Evolutionary conservation across 2,113 vertebrate species (phyloP), one percentile per base, ranked within the genome.

Genomic region (Pteruthius melanotis): DNA sequence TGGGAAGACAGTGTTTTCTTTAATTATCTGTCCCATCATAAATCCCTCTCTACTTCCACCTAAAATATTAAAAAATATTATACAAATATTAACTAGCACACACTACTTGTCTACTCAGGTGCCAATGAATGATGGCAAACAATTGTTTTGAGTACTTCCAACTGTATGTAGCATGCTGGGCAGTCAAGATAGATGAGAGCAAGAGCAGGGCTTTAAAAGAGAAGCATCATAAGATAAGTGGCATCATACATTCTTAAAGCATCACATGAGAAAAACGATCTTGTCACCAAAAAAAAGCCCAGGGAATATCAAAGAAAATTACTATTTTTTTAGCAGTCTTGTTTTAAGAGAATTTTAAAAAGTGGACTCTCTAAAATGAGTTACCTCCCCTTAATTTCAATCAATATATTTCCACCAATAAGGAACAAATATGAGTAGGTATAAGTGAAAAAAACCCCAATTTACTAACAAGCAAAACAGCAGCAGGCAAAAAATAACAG

Each of bases 201-300:
- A 83, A 57, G 16, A 83, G 10, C 13, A 40, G 7, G 21, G 45
- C 47, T 79, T 94, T 21, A 33, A 49, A 86, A 79, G 49, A 64
- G 37, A 21, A 1, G 1, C 12, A 59, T 31, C 4, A 0, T 30
- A 83, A 71, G 35, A 76, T 21, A 91, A 83, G 11, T 26, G 65
- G 35, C 9, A 31, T 17, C 26, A 23, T 12, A 63, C 4, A 13
- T 59, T 82, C 70, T 69, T 60, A 44, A 77, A 87, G 21, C 13
- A 65, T 14, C 0, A 1, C 16, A 31, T 27, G 31, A 87, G 27
- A 63, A 69, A 87, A 89, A 24, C 0, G 0, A 60, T 44, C 18
- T 80, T 79, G 10, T 35, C 39, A 64, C 19, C 11, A 42, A 71
- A 84, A 54, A 74, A 42, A 40, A 78, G 20, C 4, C 11, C 22